These are phyloP conservation scores for Nephila pilipes DNA, from an alignment of 1,140 invertebrate genomes.

Conservation along the genomic window DNA sequence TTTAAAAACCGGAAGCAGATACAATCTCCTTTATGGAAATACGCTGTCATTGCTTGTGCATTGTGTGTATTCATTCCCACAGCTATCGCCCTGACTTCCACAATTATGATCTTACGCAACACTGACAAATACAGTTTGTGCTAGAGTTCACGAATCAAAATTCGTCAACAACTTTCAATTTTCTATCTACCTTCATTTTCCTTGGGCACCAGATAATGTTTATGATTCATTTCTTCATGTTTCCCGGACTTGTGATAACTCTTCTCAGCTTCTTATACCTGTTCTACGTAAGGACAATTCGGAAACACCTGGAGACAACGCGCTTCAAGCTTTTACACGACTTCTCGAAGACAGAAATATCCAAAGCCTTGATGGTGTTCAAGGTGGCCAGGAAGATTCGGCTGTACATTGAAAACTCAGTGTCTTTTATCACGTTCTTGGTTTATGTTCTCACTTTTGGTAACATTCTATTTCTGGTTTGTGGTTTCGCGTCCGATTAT, in stretches of 20 bases:
- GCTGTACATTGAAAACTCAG: neutral
- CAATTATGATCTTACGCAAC: neutral
- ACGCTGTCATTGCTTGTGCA: neutral
- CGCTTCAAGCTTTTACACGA: neutral
- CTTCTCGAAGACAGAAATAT: neutral
- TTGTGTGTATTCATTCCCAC: neutral
- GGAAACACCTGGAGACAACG: neutral
- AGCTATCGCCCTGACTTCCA: neutral
- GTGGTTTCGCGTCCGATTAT: neutral
- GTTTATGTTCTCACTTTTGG: slow-evolving; percentile 25
- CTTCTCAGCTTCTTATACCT: slow-evolving; percentile 31
- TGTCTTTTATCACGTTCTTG: slow-evolving; percentile 5
- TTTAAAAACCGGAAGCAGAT: neutral
- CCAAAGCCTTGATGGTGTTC: neutral
- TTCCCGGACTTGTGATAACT: slow-evolving; percentile 28
- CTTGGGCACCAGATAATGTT: neutral
- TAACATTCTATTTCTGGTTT: slow-evolving; percentile 18
- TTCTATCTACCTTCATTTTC: neutral
- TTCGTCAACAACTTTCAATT: too few relatives aligned
- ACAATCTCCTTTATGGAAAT: neutral
- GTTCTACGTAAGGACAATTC: neutral
- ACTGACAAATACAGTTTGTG: too few relatives aligned
- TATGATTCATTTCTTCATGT: slow-evolving; percentile 18
- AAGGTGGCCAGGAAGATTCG: neutral
- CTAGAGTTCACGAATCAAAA: neutral